These are phyloP conservation scores for Melipona beecheii DNA, from an alignment of 2,888 invertebrate genomes.

Conservation along the genomic window DNA sequence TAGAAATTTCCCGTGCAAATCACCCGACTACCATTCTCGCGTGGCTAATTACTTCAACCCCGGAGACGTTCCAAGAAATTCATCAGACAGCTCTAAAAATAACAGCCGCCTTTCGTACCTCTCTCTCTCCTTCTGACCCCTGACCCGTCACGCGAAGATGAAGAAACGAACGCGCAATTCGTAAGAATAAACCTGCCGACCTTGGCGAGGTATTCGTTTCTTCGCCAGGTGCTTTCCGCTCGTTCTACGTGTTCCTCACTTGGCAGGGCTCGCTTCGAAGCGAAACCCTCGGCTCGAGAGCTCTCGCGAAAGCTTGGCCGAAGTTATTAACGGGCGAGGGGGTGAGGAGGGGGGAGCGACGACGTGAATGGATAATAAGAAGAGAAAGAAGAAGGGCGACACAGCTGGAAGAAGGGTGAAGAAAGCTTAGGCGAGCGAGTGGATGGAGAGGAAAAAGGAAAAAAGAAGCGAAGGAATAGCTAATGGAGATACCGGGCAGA, in stretches of 20 bases:
- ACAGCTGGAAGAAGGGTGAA: not conserved
- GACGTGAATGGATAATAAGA: slow-evolving; percentile 29
- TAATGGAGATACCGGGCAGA: slow-evolving; percentile 38
- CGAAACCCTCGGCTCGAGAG: not conserved
- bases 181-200: slow-evolving; percentile 59
- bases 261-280: no score
- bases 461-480: slow-evolving; percentile 18
- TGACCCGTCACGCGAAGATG: slow-evolving; percentile 57
- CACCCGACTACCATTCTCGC: not conserved
- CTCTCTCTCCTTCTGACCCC: slow-evolving; percentile 18
- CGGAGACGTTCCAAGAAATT: slow-evolving; percentile 27
- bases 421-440: not conserved
- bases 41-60: slow-evolving; percentile 24
- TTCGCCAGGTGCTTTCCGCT: not conserved
- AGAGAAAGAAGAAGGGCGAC: slow-evolving; percentile 5
- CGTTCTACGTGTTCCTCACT: not conserved
- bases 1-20: not conserved
- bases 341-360: slow-evolving; percentile 11
- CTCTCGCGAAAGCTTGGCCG: slow-evolving; percentile 8
- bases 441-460: not conserved
- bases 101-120: slow-evolving; percentile 2
- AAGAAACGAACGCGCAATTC: slow-evolving; percentile 43
- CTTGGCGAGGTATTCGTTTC: slow-evolving; percentile 5
- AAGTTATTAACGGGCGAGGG: slow-evolving; percentile 47
- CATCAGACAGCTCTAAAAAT: slow-evolving; percentile 29